Percentiles rank a stretch among this genome's conserved stretches.
Evolutionary conservation across 2,797 vertebrate species (phyloP).

Genomic region (Poecilia wingei): DNA sequence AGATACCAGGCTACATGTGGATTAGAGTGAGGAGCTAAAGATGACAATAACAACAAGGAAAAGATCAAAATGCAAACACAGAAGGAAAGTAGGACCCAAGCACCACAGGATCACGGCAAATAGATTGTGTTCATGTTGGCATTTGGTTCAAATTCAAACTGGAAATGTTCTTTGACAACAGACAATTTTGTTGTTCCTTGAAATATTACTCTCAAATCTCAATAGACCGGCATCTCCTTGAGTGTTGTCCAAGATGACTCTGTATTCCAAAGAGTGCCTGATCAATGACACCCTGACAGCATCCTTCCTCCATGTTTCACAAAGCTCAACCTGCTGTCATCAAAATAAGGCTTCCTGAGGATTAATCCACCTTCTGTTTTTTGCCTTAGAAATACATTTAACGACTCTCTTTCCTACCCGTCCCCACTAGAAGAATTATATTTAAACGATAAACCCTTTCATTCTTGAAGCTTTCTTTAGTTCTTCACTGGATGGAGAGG

Average conservation of each 20-base stretch:
- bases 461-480: constrained; percentile 24
- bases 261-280: constrained; percentile 49
- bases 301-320: constrained; percentile 40
- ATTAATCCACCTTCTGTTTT: constrained; percentile 33
- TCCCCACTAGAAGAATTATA: constrained; percentile 40
- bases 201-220: constrained; percentile 44
- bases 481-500: constrained; percentile 21
- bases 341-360: constrained; percentile 52
- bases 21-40: no score
- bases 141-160: constrained; percentile 34
- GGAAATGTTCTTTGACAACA: constrained; percentile 52
- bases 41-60: no score
- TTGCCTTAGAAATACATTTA: constrained; percentile 32
- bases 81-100: no score
- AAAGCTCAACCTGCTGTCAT: constrained; percentile 50
- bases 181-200: constrained; percentile 42
- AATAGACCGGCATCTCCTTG: constrained; percentile 41
- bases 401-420: constrained; percentile 13
- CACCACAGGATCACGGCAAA: no score
- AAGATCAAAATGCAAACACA: no score
- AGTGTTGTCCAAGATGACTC: constrained; percentile 46
- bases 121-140: background rate
- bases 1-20: no score
- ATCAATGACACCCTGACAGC: constrained; percentile 53
- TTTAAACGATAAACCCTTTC: constrained; percentile 34